Percentiles rank a stretch among this genome's conserved stretches.
phyloP scores from a whole-genome alignment of 1,140 invertebrate genomes.

The Harpegnathos saltator region DNA sequence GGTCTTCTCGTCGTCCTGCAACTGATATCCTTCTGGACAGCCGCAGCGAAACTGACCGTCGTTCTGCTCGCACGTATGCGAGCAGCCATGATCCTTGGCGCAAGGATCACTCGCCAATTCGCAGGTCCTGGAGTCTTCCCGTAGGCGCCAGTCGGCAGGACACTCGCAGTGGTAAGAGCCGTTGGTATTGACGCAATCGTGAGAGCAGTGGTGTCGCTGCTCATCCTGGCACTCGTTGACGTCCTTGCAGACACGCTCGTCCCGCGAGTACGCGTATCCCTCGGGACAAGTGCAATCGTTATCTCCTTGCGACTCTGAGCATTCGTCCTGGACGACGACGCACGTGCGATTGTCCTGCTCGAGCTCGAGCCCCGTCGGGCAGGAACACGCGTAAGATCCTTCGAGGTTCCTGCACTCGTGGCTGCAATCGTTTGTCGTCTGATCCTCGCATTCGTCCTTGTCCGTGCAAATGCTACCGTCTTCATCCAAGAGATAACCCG shows the following conservation, averaged over 20 bases:
- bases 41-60: slow-evolving; percentile 73
- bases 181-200: slow-evolving; percentile 88
- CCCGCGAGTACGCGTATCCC: slow-evolving; percentile 88
- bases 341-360: slow-evolving; percentile 80
- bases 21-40: slow-evolving; percentile 83
- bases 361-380: slow-evolving; percentile 82
- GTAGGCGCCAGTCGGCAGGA: slow-evolving; percentile 85
- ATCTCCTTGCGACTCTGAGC: slow-evolving; percentile 87
- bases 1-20: slow-evolving; percentile 83
- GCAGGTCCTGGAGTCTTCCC: slow-evolving; percentile 85
- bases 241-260: slow-evolving; percentile 79
- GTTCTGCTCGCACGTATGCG: slow-evolving; percentile 83
- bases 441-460: slow-evolving; percentile 83
- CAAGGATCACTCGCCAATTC: slow-evolving; percentile 83
- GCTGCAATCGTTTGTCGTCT: slow-evolving; percentile 69
- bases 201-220: slow-evolving; percentile 87
- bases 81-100: slow-evolving; percentile 81
- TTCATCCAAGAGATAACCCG: slow-evolving; percentile 72
- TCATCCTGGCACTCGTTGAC: slow-evolving; percentile 84
- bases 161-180: slow-evolving; percentile 88
- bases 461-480: slow-evolving; percentile 83
- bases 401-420: slow-evolving; percentile 76
- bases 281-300: slow-evolving; percentile 91
- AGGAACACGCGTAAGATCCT: slow-evolving; percentile 85
- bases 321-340: slow-evolving; percentile 89